These are phyloP conservation scores for Mythimna albipuncta DNA, from an alignment of 2,888 invertebrate genomes.

Conservation along the genomic window DNA sequence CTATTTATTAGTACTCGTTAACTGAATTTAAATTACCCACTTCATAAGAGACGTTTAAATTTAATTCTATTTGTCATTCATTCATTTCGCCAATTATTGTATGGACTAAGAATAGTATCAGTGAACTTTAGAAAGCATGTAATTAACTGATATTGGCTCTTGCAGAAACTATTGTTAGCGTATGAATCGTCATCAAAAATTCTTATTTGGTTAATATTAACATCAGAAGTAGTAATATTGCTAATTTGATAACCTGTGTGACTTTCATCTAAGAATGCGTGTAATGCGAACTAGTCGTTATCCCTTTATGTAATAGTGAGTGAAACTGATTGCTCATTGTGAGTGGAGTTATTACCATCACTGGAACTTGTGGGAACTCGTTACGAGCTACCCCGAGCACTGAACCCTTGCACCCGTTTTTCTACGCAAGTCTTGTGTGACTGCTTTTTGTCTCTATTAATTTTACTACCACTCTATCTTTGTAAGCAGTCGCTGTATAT, in stretches of 20 bases:
- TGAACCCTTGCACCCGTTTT: conserved; percentile 85
- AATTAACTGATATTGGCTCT: conserved; percentile 28
- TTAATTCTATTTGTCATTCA: conserved; percentile 51
- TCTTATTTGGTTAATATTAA: conserved; percentile 10
- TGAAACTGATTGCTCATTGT: conserved; percentile 79
- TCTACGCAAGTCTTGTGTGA: conserved; percentile 76
- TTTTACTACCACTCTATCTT: conserved; percentile 72
- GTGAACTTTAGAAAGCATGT: conserved; percentile 53
- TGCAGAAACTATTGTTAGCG: conserved; percentile 24
- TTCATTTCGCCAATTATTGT: conserved; percentile 46
- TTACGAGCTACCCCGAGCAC: conserved; percentile 75
- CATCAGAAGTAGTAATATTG: conserved; percentile 29
- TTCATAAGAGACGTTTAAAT: conserved; percentile 53
- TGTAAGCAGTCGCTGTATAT: conserved; percentile 30
- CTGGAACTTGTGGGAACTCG: conserved; percentile 80
- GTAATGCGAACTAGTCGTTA: conserved; percentile 35
- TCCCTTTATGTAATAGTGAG: conserved; percentile 49
- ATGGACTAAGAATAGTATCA: conserved; percentile 16
- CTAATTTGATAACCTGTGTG: conserved; percentile 23
- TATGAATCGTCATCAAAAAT: conserved; percentile 21
- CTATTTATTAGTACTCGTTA: conserved; percentile 72
- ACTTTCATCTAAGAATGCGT: conserved; percentile 26
- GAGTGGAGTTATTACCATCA: conserved; percentile 75
- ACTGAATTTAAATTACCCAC: conserved; percentile 67
- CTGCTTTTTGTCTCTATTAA: conserved; percentile 77